phyloP scores from a whole-genome alignment of 2,113 vertebrate species.

The Aplodontia rufa region DNA sequence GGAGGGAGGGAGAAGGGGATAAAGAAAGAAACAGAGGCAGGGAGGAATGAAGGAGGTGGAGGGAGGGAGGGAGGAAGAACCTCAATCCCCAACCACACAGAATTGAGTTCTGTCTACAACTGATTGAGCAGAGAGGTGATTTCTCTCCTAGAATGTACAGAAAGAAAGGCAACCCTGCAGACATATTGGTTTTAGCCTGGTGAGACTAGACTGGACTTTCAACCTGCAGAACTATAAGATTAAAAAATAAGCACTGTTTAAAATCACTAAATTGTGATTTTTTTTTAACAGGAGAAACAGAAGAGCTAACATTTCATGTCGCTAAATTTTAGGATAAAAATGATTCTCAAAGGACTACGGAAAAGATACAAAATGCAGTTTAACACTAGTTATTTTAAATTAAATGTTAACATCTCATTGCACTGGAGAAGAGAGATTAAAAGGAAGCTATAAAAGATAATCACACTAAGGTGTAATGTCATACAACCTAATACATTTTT shows the following conservation, averaged over 20 bases:
- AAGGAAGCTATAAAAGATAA: no score
- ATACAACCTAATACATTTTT: no score
- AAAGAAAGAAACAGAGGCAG: no score
- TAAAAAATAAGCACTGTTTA: not conserved
- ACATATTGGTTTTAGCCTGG: not conserved
- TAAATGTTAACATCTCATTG: conserved; percentile 48
- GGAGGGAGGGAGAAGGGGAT: no score
- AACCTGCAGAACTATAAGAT: not conserved
- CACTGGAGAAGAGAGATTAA: no score
- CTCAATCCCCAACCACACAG: not conserved
- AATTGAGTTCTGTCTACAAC: not conserved
- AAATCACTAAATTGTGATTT: not conserved
- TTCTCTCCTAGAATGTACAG: not conserved
- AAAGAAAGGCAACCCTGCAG: not conserved
- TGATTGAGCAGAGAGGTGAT: not conserved
- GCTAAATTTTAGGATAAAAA: conserved; percentile 28
- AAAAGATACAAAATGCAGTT: conserved; percentile 1
- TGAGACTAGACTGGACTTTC: not conserved
- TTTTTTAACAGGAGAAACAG: not conserved
- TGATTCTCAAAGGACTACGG: not conserved
- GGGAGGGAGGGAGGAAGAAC: no score
- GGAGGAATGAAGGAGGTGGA: no score
- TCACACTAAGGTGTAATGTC: no score
- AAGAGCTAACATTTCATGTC: not conserved
- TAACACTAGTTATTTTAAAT: conserved; percentile 30